Evolutionary conservation across 1,140 invertebrate genomes (phyloP).

Genomic region (Scaptodrosophila lebanonensis): DNA sequence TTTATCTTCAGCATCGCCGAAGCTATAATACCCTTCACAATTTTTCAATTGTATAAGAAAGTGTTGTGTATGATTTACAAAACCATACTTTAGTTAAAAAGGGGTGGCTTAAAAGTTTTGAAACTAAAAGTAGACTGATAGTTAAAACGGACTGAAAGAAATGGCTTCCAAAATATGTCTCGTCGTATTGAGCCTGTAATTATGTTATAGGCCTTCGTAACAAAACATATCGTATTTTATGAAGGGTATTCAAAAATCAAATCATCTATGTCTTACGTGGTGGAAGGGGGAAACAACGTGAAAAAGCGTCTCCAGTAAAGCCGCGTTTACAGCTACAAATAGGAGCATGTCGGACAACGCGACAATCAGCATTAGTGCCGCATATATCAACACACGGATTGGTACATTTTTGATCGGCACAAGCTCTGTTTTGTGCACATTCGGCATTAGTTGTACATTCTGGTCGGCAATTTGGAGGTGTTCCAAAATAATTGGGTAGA

Average conservation of each 20-base stretch:
- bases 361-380: conserved; percentile 86
- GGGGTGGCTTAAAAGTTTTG: conserved; percentile 59
- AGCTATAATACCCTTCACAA: no score
- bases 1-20: conserved; percentile 72
- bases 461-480: conserved; percentile 86
- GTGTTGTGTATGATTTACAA: no score
- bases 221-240: no score
- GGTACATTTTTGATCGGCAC: conserved; percentile 88
- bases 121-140: neutral
- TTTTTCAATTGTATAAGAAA: no score
- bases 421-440: conserved; percentile 85
- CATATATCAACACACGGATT: conserved; percentile 89
- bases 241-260: conserved; percentile 77
- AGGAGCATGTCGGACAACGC: conserved; percentile 85
- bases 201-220: no score
- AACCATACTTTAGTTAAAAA: no score
- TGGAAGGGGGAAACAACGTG: conserved; percentile 73
- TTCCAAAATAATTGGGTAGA: conserved; percentile 83
- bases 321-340: conserved; percentile 85
- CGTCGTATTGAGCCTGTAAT: no score
- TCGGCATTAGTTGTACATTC: conserved; percentile 88
- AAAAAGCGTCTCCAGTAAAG: conserved; percentile 85
- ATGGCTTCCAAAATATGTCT: no score
- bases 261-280: conserved; percentile 82
- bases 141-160: no score